phyloP scores from a whole-genome alignment of 2,888 invertebrate species.

The Leptopterna dolabrata region DNA sequence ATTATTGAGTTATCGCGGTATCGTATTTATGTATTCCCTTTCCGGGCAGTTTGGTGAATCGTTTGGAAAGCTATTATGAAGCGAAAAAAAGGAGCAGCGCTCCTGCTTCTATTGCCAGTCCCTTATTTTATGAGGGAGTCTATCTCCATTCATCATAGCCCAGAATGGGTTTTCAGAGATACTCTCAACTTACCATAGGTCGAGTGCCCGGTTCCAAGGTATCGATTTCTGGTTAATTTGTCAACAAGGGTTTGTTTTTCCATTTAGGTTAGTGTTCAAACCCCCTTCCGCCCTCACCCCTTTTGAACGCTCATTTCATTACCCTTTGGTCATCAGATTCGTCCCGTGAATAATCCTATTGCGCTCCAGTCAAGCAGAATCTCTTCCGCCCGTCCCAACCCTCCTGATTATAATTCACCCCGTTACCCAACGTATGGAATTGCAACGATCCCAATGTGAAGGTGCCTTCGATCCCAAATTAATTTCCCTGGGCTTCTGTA shows the following conservation, averaged over 20 bases:
- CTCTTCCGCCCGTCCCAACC: not conserved
- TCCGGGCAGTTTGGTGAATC: not conserved
- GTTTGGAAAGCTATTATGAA: not conserved
- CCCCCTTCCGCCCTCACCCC: not conserved
- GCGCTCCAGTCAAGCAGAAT: not conserved
- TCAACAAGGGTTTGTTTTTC: conserved; percentile 26
- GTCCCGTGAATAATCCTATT: conserved; percentile 6
- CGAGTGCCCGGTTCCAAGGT: not conserved
- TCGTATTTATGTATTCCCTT: not conserved
- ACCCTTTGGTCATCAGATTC: not conserved
- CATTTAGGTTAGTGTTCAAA: conserved; percentile 14
- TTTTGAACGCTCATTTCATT: not conserved
- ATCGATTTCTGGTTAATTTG: conserved; percentile 30
- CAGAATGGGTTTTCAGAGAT: not conserved
- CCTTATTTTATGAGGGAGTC: not conserved
- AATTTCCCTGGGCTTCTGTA: too few species aligned
- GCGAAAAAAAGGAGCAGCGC: not conserved
- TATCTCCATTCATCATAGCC: not conserved
- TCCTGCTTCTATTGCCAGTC: not conserved
- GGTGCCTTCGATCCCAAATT: too few species aligned
- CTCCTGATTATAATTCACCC: not conserved
- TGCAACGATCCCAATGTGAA: too few species aligned
- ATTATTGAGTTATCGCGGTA: not conserved
- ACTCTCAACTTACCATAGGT: not conserved
- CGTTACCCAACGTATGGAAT: not conserved